Evolutionary conservation across 1,140 invertebrate genomes (phyloP), one percentile per base, ranked within the genome.

Genomic region (Leptopilina boulardi): DNA sequence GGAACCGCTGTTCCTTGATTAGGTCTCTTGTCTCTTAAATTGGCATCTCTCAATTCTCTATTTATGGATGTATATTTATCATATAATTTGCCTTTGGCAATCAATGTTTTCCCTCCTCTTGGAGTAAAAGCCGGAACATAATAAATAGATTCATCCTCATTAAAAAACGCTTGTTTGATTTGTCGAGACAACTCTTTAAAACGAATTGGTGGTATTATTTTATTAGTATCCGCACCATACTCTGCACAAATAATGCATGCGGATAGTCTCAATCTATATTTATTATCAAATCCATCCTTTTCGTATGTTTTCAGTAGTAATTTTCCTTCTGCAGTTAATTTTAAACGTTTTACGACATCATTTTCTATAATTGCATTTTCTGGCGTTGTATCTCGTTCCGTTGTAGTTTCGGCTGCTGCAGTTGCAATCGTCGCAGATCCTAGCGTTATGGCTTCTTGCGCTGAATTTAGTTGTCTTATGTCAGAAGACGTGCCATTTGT

Each of bases 41-140:
- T 73, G 41, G 41, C 44, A 11, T 73, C 41, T n/a, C 71, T 42
- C 19, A 73, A 73, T 47, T 73, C 71, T 30, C 19, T 73, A 8
- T 30, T 44, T 5, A 44, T 9, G 0, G 8, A 6, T 18, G 70
- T 71, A 38, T 71, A 71, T 18, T 71, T 34, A 11, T 73, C 38
- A 47, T 73, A 73, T 1, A 73, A 21, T 44, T 73, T 73, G 4
- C 71, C 71, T 44, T 47, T 73, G 15, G 71, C 21, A 42, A 23
- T 21, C 19, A 56, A n/a, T 56, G 73, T 74, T 56, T n/a, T 56
- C 2, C 54, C 71, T 59, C 54, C 54, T 11, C 21, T 59, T 59
- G 54, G 54, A 23, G 54, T 59, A 23, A 9, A 59, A 13, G 54
- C 54, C 19, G 54, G 54, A 10, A 59, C 54, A 59, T 59, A 59